These are phyloP conservation scores for Gonocerus acuteangulatus DNA, from an alignment of 2,888 invertebrate species.

Conservation along the genomic window DNA sequence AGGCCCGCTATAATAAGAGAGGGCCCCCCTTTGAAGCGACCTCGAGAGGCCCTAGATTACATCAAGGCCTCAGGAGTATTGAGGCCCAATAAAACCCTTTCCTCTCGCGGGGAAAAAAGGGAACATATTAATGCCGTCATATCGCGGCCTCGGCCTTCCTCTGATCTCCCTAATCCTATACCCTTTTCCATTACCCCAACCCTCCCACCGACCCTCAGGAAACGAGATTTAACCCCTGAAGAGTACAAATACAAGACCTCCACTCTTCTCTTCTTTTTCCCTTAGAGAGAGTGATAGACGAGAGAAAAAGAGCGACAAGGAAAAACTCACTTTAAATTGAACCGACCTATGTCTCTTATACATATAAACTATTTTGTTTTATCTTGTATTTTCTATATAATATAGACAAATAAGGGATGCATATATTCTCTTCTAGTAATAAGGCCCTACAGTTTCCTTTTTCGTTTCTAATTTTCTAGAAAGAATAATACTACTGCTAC, in stretches of 20 bases:
- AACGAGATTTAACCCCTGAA: not conserved
- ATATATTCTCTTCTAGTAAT: too few relatives aligned
- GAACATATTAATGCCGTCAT: constrained; percentile 20
- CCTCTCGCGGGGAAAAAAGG: constrained; percentile 3
- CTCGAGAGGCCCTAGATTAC: not conserved
- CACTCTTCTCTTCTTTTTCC: too few relatives aligned
- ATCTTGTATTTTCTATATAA: too few relatives aligned
- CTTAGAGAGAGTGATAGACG: too few relatives aligned
- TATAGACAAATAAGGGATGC: too few relatives aligned
- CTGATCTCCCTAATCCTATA: constrained; percentile 9
- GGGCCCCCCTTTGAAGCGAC: not conserved
- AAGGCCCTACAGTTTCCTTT: too few relatives aligned
- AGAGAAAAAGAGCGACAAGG: too few relatives aligned
- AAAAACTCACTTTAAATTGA: too few relatives aligned
- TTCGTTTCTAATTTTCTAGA: too few relatives aligned
- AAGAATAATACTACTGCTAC: too few relatives aligned
- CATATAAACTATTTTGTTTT: too few relatives aligned
- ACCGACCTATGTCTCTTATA: too few relatives aligned
- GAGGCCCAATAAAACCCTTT: constrained; percentile 20
- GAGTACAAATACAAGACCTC: not conserved
- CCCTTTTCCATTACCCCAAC: constrained; percentile 14
- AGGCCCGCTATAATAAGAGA: not conserved
- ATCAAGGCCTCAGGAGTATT: not conserved
- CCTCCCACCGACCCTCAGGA: not conserved
- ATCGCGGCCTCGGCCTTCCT: not conserved